Percentiles rank a stretch among this genome's conserved stretches.
phyloP scores from a whole-genome alignment of 2,113 vertebrate species.

The Opisthocomus hoazin region DNA sequence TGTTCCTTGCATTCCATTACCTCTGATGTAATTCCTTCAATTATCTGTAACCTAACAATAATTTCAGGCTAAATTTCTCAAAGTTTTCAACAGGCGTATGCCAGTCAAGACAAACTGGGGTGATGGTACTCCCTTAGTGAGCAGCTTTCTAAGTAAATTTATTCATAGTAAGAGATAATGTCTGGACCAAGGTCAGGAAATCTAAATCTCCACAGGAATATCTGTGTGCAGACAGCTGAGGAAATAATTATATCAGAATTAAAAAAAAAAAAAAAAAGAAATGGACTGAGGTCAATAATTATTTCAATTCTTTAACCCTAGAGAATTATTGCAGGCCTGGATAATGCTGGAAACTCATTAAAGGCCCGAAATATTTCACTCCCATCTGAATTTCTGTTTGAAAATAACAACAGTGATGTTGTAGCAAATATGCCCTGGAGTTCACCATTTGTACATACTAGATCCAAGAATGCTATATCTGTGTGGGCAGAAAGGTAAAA shows the following conservation, averaged over 20 bases:
- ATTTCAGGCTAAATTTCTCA: slow-evolving; percentile 33
- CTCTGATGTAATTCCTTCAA: not conserved
- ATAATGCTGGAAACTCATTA: slow-evolving; percentile 69
- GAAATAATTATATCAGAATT: slow-evolving; percentile 66
- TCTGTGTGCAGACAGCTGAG: slow-evolving; percentile 26
- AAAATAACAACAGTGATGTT: slow-evolving; percentile 44
- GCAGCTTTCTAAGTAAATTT: slow-evolving; percentile 61
- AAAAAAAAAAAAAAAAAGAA: not conserved
- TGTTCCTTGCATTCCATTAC: not conserved
- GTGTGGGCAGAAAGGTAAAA: not conserved
- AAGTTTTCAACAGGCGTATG: slow-evolving; percentile 50
- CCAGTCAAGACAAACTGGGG: slow-evolving; percentile 56
- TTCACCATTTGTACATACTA: not conserved
- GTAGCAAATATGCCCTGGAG: not conserved
- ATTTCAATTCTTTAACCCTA: slow-evolving; percentile 59
- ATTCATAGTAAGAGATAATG: slow-evolving; percentile 60
- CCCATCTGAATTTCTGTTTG: slow-evolving; percentile 31
- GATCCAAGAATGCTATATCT: not conserved
- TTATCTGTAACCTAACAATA: not conserved
- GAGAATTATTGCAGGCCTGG: slow-evolving; percentile 45
- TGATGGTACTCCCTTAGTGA: slow-evolving; percentile 45
- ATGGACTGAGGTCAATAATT: slow-evolving; percentile 57
- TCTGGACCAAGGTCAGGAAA: slow-evolving; percentile 63
- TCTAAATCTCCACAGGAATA: slow-evolving; percentile 53
- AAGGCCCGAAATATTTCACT: slow-evolving; percentile 54